Base-by-base conservation (phyloP, 2,888 invertebrate genomes). In the Callyntrura sp. region DNA sequence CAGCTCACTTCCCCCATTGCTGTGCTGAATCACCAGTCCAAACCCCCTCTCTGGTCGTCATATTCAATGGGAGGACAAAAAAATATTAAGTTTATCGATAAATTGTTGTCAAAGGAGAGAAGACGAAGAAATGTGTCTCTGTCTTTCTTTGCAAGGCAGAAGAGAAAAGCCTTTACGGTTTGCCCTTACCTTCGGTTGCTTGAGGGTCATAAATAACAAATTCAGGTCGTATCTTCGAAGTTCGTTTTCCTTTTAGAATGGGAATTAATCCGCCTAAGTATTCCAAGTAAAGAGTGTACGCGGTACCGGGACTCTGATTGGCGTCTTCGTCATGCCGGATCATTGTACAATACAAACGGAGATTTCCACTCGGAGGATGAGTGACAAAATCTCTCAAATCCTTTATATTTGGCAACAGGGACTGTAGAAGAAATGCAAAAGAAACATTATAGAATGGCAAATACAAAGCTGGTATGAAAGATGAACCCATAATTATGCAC, bases 201-300 rank as follows among this genome's bases (percentile, higher is more conserved):
- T 98, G 98, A 0, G 98, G 98, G 95, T 98, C 98, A 94, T 98
- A 98, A 94, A 99, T 99, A 88, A 99, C 98, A 95, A 99, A 99
- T 95, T 99, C 99, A 0, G 99, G 99, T 85, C 99, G 96, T 92
- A 99, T 97, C 95, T 99, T 99, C 94, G 99, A 99, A 90, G 98
- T 98, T 91, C 99, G 95, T 93, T 98, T 97, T 25, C 99, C 99
- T 94, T 99, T 98, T n/a, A 89, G 70, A 85, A 99, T 95, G 0
- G 99, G 99, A 92, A 99, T 98, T 76, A 99, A 95, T 0, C 99
- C 99, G 2, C 99, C 99, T 51, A 99, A 96, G 95, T 99, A 99
- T 94, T 99, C 99, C 93, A 99, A 95, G 94, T 99, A 99, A 68
- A 91, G 17, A 99, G 91, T 91, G 95, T 98, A 98, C 93, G 97